phyloP scores from a whole-genome alignment of 2,888 invertebrate genomes.

The Pollenia griseotomentosa region DNA sequence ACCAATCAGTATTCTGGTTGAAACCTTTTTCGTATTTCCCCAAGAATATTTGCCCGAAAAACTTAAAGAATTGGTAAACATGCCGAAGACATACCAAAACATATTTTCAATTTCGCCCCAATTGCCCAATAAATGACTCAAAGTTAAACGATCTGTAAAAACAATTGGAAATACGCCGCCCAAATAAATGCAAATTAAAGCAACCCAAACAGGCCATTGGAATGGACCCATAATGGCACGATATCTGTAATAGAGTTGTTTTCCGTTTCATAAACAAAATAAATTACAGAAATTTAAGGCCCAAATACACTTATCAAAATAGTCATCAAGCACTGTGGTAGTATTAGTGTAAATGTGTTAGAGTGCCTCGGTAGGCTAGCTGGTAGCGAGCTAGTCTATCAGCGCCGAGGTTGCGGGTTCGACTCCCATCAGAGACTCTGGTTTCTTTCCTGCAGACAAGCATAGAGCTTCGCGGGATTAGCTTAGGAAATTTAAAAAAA shows the following conservation, averaged over 20 bases:
- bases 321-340: neutral
- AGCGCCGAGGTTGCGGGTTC: no score
- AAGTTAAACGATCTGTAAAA: conserved; percentile 89
- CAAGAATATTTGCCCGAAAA: conserved; percentile 89
- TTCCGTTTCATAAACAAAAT: no score
- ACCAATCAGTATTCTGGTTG: conserved; percentile 90
- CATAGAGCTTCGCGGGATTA: no score
- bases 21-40: conserved; percentile 88
- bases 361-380: no score
- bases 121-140: conserved; percentile 88
- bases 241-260: conserved; percentile 85
- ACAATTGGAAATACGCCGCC: conserved; percentile 90
- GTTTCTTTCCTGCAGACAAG: no score
- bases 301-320: neutral
- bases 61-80: conserved; percentile 92
- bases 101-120: conserved; percentile 91
- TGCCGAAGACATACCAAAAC: conserved; percentile 95
- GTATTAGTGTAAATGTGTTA: no score
- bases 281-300: no score
- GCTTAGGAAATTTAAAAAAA: no score
- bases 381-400: no score
- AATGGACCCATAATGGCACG: conserved; percentile 93
- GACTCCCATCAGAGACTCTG: no score
- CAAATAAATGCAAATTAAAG: conserved; percentile 89
- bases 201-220: conserved; percentile 92